Evolutionary conservation across 2,113 vertebrate species (phyloP).

Genomic region (Pipa parva): DNA sequence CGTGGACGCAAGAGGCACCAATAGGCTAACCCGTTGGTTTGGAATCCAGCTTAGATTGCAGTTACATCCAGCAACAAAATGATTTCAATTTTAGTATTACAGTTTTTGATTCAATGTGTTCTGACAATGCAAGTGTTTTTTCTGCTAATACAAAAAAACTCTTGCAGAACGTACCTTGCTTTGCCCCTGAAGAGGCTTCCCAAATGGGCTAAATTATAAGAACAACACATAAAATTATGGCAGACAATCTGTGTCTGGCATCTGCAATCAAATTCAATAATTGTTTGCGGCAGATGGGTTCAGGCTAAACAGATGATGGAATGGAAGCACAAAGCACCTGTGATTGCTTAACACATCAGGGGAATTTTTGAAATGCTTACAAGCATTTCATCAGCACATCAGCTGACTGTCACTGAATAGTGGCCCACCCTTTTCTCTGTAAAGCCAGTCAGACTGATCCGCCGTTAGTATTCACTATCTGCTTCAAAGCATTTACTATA

Average conservation of each 20-base stretch:
- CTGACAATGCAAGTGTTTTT: too few species aligned
- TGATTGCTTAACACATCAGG: constrained; percentile 24
- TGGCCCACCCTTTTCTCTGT: constrained; percentile 6
- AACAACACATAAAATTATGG: background rate
- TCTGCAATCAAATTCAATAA: constrained; percentile 6
- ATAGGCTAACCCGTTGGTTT: too few species aligned
- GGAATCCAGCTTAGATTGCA: too few species aligned
- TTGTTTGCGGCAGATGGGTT: constrained; percentile 24
- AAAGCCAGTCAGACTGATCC: background rate
- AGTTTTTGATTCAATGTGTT: too few species aligned
- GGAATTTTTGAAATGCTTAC: constrained; percentile 28
- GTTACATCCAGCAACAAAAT: too few species aligned
- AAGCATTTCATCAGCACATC: constrained; percentile 27
- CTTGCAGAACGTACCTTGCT: background rate
- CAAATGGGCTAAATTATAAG: background rate
- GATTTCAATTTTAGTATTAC: too few species aligned
- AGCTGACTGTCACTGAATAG: constrained; percentile 20
- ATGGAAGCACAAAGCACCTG: constrained; percentile 18
- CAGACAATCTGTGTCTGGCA: background rate
- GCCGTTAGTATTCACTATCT: background rate
- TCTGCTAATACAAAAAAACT: too few species aligned
- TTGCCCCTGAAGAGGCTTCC: background rate
- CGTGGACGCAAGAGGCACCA: too few species aligned
- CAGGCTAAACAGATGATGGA: constrained; percentile 22
- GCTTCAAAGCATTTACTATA: too few species aligned